Base-by-base conservation (phyloP, 2,888 invertebrate genomes). In the Dynastes grantii region DNA sequence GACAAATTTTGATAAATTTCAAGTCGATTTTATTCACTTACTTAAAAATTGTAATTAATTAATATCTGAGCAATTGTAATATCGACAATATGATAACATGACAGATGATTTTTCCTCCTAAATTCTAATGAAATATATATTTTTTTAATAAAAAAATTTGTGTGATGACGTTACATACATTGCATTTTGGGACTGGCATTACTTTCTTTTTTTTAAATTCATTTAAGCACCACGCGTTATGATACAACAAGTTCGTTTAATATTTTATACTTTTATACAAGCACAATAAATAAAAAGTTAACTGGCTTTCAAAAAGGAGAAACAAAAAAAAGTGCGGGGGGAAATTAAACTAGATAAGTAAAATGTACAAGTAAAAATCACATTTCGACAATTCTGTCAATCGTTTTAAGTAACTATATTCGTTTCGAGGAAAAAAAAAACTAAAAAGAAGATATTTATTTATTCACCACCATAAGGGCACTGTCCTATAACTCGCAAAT, bases 391-490 rank as follows among this genome's bases (percentile, higher is more conserved):
- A 55, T 55, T 55, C 5, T 13, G 16, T 55, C 53, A 13, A 55
- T 55, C 53, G 16, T 16, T 83, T 84, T 76, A 55, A 65, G 73
- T 73, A 40, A 40, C 55, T 40, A 40, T 73, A 16, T 61, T 73
- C 70, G 29, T 70, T 16, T 16, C 53, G 16, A 55, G 16, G 16
- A 55, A 55, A 55, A 51, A 13, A 51, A 55, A 55, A 55, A 55
- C 16, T 58, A 45, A 32, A 73, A 58, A 29, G 29, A 55, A 55
- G 9, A 29, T 22, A 58, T 61, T 45, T 8, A 22, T 11, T 40
- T 51, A 68, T 27, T 73, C 58, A 79, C 89, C 89, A 89, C 89
- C 89, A 89, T 79, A 87, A 85, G 76, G 88, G 88, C 85, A 89
- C 85, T 83, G 86, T 85, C 83, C 86, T 87, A 84, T 87, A 85